phyloP scores from a whole-genome alignment of 2,888 invertebrate genomes.

The Orthosia cruda region DNA sequence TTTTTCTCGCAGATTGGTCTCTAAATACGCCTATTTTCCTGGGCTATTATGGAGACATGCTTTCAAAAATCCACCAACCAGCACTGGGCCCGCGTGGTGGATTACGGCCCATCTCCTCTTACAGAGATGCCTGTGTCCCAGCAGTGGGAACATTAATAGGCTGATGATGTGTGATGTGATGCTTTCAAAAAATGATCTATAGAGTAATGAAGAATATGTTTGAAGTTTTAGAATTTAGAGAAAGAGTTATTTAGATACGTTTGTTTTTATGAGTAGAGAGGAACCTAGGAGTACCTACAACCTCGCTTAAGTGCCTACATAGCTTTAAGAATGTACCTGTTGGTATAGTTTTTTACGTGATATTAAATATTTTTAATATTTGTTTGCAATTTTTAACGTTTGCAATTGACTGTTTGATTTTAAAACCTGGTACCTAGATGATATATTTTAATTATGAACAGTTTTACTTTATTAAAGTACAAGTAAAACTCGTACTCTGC shows the following conservation, averaged over 20 bases:
- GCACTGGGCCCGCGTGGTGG: no score
- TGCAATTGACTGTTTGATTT: slow-evolving; percentile 56
- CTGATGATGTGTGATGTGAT: no score
- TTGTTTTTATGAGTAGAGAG: slow-evolving; percentile 46
- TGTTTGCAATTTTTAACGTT: slow-evolving; percentile 64
- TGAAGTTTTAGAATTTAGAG: slow-evolving; percentile 26
- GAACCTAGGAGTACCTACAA: slow-evolving; percentile 60
- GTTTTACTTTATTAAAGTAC: not conserved
- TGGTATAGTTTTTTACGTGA: slow-evolving; percentile 75
- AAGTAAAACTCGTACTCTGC: not conserved
- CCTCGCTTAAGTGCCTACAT: slow-evolving; percentile 57
- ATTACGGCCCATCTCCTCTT: no score
- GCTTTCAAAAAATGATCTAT: slow-evolving; percentile 48
- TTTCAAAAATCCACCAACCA: no score
- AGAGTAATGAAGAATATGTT: slow-evolving; percentile 12
- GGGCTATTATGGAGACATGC: no score
- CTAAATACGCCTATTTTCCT: no score
- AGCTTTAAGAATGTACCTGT: slow-evolving; percentile 86
- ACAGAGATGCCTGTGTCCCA: no score
- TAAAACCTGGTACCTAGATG: slow-evolving; percentile 10
- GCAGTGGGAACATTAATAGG: no score
- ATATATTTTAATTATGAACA: not conserved
- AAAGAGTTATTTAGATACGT: slow-evolving; percentile 44
- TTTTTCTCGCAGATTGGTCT: no score
- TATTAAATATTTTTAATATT: slow-evolving; percentile 69